These are phyloP conservation scores for Crotalus helleri DNA, from an alignment of 2,113 vertebrate genomes.

Conservation along the genomic window DNA sequence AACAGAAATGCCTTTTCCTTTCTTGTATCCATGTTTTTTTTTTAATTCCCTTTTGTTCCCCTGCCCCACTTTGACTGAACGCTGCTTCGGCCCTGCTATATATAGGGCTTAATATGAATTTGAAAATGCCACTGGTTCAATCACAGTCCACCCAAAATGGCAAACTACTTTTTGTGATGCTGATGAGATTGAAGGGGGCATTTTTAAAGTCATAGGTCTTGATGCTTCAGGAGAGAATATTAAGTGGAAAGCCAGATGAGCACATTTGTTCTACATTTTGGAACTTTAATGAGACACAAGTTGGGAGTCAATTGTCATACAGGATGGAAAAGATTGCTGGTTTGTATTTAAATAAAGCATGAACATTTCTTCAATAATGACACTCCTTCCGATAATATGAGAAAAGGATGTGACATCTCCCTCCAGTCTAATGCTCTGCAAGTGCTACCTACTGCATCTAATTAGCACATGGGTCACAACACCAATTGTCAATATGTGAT, in stretches of 20 bases:
- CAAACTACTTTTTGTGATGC: background rate
- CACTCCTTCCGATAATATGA: background rate
- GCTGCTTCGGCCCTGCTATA: background rate
- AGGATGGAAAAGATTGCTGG: conserved; percentile 39
- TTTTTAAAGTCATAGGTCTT: conserved; percentile 28
- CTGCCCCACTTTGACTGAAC: too few species aligned
- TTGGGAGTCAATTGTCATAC: conserved; percentile 38
- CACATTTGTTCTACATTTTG: conserved; percentile 60
- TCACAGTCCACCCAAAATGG: background rate
- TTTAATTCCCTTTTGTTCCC: background rate
- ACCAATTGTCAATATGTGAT: background rate
- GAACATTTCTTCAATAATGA: background rate
- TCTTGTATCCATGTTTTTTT: background rate
- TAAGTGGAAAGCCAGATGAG: conserved; percentile 42
- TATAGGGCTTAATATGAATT: background rate
- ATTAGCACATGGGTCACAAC: background rate
- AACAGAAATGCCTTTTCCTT: background rate
- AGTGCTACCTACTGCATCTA: background rate
- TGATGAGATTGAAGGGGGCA: conserved; percentile 18
- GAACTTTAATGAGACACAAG: conserved; percentile 55
- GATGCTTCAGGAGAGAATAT: background rate
- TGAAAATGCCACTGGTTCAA: conserved; percentile 5
- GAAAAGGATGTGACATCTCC: fast-evolving
- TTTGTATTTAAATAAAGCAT: conserved; percentile 48
- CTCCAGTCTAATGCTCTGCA: background rate